Percentiles rank a stretch among this genome's conserved stretches.
Conservation (phyloP, 2,888 invertebrate species). For the Eupithecia centaureata region DNA sequence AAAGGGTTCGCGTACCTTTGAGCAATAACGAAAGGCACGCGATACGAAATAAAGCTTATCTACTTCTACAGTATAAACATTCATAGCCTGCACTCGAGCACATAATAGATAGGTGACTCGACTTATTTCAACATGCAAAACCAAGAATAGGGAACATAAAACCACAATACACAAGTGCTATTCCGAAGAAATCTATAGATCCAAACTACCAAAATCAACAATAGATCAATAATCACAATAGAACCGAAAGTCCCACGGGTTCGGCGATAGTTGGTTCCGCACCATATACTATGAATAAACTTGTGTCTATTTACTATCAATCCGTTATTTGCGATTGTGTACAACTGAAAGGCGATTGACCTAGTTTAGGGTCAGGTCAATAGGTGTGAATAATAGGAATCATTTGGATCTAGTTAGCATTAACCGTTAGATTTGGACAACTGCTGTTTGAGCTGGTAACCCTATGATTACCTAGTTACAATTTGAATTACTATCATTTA, state of each 20-base stretch:
- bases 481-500: neutral
- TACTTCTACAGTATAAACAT: no score
- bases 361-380: slow-evolving; percentile 47
- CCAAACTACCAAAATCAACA: slow-evolving; percentile 20
- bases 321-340: slow-evolving; percentile 56
- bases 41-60: no score
- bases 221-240: slow-evolving; percentile 22
- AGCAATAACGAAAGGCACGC: no score
- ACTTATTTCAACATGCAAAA: neutral
- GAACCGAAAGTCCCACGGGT: slow-evolving; percentile 51
- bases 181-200: slow-evolving; percentile 18
- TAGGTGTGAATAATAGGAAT: slow-evolving; percentile 43
- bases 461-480: neutral
- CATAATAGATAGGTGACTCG: no score
- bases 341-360: slow-evolving; percentile 49
- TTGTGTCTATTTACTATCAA: slow-evolving; percentile 50
- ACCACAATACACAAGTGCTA: neutral
- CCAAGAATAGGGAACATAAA: neutral
- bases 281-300: slow-evolving; percentile 58
- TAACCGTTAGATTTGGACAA: slow-evolving; percentile 13
- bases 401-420: slow-evolving; percentile 10
- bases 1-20: no score
- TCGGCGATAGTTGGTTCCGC: slow-evolving; percentile 57
- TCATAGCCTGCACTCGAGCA: no score
- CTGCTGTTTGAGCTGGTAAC: neutral